Conservation (phyloP, 2,113 vertebrate genomes). For the Aphyosemion australe region DNA sequence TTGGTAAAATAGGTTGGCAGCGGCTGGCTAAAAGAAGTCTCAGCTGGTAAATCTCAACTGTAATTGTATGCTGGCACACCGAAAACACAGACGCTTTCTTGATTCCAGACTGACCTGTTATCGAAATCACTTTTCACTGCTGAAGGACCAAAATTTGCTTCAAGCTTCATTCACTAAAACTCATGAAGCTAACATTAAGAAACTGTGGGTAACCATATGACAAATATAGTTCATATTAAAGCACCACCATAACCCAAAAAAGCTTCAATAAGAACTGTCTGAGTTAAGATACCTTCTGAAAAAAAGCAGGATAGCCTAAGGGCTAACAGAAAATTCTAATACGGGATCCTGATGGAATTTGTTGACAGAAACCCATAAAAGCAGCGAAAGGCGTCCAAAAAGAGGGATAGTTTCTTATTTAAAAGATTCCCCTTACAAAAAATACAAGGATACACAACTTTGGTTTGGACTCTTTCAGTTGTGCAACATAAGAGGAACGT, state of each 20-base stretch:
- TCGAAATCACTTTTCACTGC: conserved; percentile 44
- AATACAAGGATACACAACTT: too few species aligned
- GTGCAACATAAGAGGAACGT: neutral
- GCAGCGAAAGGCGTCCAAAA: too few species aligned
- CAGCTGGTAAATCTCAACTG: conserved; percentile 3
- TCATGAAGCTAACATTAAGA: conserved; percentile 2
- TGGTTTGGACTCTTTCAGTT: too few species aligned
- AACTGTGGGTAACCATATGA: neutral
- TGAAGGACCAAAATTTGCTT: neutral
- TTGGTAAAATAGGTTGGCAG: neutral
- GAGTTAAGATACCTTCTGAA: conserved; percentile 2
- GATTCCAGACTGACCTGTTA: conserved; percentile 22
- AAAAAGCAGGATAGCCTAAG: neutral
- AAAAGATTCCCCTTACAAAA: too few species aligned
- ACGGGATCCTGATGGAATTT: neutral
- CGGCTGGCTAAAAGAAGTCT: neutral
- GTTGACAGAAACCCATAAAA: too few species aligned
- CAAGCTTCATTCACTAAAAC: conserved; percentile 1
- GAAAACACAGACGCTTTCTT: conserved; percentile 20
- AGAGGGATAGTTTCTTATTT: too few species aligned
- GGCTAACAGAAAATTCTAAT: neutral
- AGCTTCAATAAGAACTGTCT: conserved; percentile 7
- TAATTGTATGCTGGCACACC: conserved; percentile 5
- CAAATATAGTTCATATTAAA: neutral
- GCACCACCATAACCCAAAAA: neutral